phyloP scores from a whole-genome alignment of 2,888 invertebrate species.

The Rugalucina vietnamica region DNA sequence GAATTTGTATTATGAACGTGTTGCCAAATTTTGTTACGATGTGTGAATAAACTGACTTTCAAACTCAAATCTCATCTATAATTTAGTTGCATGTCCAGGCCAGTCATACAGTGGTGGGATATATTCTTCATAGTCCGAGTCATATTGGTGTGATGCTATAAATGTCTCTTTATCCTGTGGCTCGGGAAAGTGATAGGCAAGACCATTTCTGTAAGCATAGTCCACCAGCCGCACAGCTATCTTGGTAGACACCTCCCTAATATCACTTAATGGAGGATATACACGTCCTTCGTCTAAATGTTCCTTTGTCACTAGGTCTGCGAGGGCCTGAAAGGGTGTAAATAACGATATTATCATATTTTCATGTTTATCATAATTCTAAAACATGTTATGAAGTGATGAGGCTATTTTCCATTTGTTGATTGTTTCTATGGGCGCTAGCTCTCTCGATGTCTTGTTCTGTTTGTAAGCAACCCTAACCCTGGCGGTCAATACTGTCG shows the following conservation, averaged over 20 bases:
- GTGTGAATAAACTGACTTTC: neutral
- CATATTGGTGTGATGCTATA: conserved; percentile 82
- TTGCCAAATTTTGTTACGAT: no score
- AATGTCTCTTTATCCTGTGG: conserved; percentile 86
- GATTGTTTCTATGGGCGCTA: no score
- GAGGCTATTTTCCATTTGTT: no score
- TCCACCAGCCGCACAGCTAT: conserved; percentile 93
- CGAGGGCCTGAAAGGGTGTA: conserved; percentile 89
- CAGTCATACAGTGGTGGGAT: conserved; percentile 85
- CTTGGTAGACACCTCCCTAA: conserved; percentile 93
- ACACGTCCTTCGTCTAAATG: conserved; percentile 94
- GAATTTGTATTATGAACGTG: no score
- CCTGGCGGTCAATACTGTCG: no score
- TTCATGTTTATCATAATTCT: no score
- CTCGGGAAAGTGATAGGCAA: conserved; percentile 85
- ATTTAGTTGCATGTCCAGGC: conserved; percentile 68
- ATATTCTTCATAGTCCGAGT: conserved; percentile 84
- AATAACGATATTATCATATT: no score
- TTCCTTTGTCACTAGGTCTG: conserved; percentile 91
- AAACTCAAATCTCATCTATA: neutral
- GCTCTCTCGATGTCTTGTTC: no score
- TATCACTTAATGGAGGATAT: conserved; percentile 96
- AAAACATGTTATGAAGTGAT: no score
- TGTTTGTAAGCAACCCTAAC: no score
- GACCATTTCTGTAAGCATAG: conserved; percentile 89